These are phyloP conservation scores for Luscinia luscinia DNA, from an alignment of 2,797 vertebrate genomes.

Conservation along the genomic window DNA sequence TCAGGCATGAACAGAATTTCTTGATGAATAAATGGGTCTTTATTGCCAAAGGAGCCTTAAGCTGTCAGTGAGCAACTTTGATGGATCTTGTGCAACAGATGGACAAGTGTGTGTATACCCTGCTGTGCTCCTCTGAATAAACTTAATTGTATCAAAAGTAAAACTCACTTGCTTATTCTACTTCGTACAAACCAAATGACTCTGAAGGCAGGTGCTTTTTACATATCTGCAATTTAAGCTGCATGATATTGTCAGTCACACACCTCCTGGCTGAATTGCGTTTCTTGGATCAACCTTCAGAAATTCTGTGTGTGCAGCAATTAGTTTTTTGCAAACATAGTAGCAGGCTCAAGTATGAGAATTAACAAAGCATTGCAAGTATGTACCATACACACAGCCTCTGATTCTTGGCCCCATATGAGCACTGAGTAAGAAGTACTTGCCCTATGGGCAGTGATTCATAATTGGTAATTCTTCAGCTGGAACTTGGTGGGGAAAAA, in stretches of 20 bases:
- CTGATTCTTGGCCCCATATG: neutral
- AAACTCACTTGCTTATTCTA: neutral
- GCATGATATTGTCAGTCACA: fast-evolving
- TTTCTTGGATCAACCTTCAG: neutral
- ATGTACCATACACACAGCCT: fast-evolving
- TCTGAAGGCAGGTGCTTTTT: neutral
- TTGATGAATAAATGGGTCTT: neutral
- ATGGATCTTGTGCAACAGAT: neutral
- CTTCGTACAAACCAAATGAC: neutral
- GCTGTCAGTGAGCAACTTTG: neutral
- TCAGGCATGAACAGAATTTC: neutral
- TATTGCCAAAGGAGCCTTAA: neutral
- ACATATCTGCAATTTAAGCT: neutral
- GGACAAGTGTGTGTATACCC: neutral
- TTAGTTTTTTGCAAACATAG: neutral
- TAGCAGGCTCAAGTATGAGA: neutral
- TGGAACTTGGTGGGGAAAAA: neutral
- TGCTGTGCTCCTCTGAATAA: neutral
- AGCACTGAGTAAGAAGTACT: neutral
- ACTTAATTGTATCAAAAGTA: neutral
- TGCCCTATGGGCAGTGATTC: neutral
- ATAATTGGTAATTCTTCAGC: neutral
- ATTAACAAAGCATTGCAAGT: neutral
- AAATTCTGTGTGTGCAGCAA: neutral
- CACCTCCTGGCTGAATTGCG: neutral